These are phyloP conservation scores for Meriones unguiculatus DNA, from an alignment of 2,113 vertebrate species.

Conservation along the genomic window DNA sequence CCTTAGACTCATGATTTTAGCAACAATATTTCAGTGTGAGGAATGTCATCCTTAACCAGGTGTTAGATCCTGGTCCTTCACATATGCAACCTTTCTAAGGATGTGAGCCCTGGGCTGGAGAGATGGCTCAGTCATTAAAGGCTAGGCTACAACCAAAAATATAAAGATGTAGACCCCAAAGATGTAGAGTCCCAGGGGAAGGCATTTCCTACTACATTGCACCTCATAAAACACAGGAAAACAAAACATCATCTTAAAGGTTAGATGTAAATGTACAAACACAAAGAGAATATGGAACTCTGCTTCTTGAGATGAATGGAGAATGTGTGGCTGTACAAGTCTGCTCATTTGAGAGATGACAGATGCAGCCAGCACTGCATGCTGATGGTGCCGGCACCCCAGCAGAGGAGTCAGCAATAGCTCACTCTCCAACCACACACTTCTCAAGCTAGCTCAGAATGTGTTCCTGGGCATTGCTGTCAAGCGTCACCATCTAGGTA, in stretches of 20 bases:
- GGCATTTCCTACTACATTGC: neutral
- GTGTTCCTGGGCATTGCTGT: neutral
- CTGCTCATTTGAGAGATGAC: neutral
- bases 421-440: neutral
- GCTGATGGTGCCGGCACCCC: neutral
- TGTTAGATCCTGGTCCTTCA: neutral
- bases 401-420: neutral
- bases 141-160: neutral
- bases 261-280: neutral
- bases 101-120: neutral
- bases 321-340: neutral
- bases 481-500: neutral
- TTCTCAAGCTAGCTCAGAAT: neutral
- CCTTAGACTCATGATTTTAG: neutral
- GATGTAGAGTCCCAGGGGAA: neutral
- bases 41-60: neutral
- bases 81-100: neutral
- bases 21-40: constrained; percentile 1
- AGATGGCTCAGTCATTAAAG: neutral
- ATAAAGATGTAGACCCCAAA: neutral
- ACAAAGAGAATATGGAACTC: neutral
- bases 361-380: neutral
- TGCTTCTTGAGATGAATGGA: neutral
- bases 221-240: neutral
- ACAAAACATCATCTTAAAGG: neutral